Conservation (phyloP, 2,797 vertebrate species). For the Falco naumanni region DNA sequence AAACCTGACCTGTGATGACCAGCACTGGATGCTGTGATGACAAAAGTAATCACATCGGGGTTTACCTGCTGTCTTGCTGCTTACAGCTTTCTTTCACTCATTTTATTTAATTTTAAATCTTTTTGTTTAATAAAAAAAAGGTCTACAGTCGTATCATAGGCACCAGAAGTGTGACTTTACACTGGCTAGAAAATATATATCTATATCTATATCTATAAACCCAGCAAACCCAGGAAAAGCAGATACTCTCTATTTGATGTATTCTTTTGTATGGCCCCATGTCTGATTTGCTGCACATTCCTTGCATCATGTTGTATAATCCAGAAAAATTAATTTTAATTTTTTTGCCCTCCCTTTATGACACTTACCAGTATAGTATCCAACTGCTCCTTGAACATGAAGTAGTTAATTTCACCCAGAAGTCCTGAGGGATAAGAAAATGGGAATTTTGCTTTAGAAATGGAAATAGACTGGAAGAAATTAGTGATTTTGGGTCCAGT, state of each 20-base stretch:
- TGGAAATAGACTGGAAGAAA: background rate
- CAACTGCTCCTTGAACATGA: background rate
- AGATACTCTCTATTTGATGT: background rate
- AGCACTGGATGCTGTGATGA: background rate
- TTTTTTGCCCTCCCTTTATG: background rate
- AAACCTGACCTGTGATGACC: background rate
- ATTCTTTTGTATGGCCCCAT: background rate
- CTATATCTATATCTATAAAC: background rate
- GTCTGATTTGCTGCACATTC: background rate
- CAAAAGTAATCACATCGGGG: background rate
- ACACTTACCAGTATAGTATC: background rate
- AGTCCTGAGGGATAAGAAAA: background rate
- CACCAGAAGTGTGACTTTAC: background rate
- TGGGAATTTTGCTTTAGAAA: background rate
- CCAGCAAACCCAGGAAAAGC: background rate
- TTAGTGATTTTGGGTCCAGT: background rate
- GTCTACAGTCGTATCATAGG: background rate
- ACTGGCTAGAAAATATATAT: background rate
- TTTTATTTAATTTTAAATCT: background rate
- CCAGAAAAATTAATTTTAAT: background rate
- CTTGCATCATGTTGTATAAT: background rate
- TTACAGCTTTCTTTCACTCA: background rate
- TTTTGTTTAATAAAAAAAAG: background rate
- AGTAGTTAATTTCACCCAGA: background rate
- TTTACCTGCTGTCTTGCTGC: background rate